Evolutionary conservation across 2,797 vertebrate species (phyloP), one percentile per base, ranked within the genome.

Genomic region (Xiphorhynchus erythropygius): DNA sequence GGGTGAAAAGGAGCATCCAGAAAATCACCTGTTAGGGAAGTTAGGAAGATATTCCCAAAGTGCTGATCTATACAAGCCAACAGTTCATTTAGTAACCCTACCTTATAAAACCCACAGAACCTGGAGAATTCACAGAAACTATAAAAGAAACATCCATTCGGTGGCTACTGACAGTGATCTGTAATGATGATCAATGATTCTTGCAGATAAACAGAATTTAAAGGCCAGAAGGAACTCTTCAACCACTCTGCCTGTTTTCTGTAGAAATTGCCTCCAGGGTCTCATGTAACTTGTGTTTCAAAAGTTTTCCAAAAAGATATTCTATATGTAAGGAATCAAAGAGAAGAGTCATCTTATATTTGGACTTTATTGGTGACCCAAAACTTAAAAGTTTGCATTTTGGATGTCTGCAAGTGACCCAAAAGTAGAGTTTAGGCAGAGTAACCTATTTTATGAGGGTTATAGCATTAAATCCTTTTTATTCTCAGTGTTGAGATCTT

Each of bases 221-320:
- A 88, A 86, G 32, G 27, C n/a, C 5, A 11, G 55, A 71, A 69
- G 32, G 7, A 81, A 44, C 8, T 0, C 10, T 50, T 81, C 18
- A 11, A 18, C 32, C 17, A n/a, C 9, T 7, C 9, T 10, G 0
- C 6, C 30, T 74, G 15, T 23, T 75, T 86, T 73, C 0, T 2
- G 18, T 11, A 68, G 12, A 11, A 75, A 71, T 16, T 9, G 30
- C 11, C 73, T 56, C 11, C 67, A 56, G 2, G 7, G 3, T 52
- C 18, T 49, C 33, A 19, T 37, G 7, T 35, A 76, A 74, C 9
- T 50, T 63, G 3, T 52, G 5, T 84, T 50, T 49, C 39, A 93
- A 73, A n/a, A n/a, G 5, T 49, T 88, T 88, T 79, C 14, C 2
- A 53, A 69, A 44, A 86, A 62, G 4, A 19, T 68, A 44, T 27